A percentile compares a stretch with the other conserved stretches of the same genome.
Conservation (phyloP, 2,888 invertebrate genomes). For the Drosophila fungiperda region DNA sequence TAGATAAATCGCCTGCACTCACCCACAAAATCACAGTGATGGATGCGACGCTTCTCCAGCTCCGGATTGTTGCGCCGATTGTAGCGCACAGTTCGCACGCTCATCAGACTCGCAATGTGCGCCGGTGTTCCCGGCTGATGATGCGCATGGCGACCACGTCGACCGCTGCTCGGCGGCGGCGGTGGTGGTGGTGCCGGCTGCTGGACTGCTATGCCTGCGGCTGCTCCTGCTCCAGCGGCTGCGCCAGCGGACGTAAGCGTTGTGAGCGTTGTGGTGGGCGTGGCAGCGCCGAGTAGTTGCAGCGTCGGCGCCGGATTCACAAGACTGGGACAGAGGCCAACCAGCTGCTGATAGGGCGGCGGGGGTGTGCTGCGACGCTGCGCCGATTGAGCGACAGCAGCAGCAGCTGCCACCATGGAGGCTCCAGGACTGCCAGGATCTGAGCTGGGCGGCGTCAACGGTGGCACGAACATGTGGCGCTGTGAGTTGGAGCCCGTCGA, state of each 20-base stretch:
- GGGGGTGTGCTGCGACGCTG: constrained; percentile 81
- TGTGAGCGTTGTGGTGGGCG: constrained; percentile 67
- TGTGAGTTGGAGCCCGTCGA: constrained; percentile 83
- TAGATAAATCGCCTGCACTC: constrained; percentile 82
- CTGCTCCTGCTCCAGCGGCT: constrained; percentile 2
- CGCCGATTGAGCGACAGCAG: constrained; percentile 80
- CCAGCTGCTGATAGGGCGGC: constrained; percentile 82
- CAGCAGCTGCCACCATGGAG: constrained; percentile 88
- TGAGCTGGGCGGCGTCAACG: constrained; percentile 94
- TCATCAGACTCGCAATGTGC: constrained; percentile 83
- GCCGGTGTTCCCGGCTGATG: constrained; percentile 80
- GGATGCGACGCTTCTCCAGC: constrained; percentile 96
- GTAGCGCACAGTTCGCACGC: constrained; percentile 88
- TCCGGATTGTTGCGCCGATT: constrained; percentile 98
- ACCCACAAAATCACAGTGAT: constrained; percentile 98
- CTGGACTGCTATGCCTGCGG: constrained; percentile 11
- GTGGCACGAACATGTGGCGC: constrained; percentile 92
- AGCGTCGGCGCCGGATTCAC: constrained; percentile 68
- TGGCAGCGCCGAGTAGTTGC: constrained; percentile 56
- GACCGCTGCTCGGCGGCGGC: constrained; percentile 46
- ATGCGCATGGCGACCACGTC: constrained; percentile 71
- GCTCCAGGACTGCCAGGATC: constrained; percentile 94
- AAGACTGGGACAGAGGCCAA: constrained; percentile 79
- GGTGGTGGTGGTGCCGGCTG: constrained; percentile 43
- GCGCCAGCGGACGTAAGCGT: constrained; percentile 67